Conservation (phyloP, 92 coral and sea anemone genomes). For the Bergia sp. region DNA sequence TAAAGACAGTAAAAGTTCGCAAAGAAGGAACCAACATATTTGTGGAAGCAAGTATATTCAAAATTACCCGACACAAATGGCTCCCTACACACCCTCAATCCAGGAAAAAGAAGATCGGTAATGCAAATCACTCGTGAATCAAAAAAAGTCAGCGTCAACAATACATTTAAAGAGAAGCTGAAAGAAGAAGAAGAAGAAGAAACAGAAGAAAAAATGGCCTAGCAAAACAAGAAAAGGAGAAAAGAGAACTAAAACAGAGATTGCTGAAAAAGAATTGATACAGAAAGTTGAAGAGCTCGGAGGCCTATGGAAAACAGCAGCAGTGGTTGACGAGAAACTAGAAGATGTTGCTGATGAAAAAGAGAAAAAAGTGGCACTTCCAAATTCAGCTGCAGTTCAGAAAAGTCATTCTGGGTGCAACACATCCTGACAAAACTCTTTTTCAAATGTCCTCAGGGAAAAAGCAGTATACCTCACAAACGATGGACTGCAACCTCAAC, state of each 20-base stretch:
- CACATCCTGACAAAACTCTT: constrained; percentile 34
- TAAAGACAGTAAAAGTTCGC: constrained; percentile 48
- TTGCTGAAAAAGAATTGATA: too few species aligned
- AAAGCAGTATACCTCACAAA: constrained; percentile 27
- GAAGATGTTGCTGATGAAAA: constrained; percentile 8
- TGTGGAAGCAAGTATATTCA: constrained; percentile 44
- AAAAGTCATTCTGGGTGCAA: constrained; percentile 45
- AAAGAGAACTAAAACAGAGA: too few species aligned
- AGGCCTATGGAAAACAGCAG: constrained; percentile 50
- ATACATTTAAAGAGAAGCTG: too few species aligned
- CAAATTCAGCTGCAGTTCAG: constrained; percentile 37
- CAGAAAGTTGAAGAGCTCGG: not conserved
- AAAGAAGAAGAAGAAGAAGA: too few species aligned
- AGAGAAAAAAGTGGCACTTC: constrained; percentile 18
- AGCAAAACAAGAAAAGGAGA: too few species aligned
- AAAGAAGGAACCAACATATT: constrained; percentile 29
- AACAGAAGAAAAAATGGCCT: too few species aligned
- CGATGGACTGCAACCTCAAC: constrained; percentile 24
- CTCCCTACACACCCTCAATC: too few species aligned
- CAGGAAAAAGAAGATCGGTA: too few species aligned
- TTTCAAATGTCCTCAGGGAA: constrained; percentile 46
- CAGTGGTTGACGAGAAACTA: constrained; percentile 35
- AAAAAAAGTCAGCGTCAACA: too few species aligned
- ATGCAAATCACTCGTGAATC: too few species aligned
- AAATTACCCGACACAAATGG: not conserved